Conservation (phyloP, 2,797 vertebrate species). For the Sylvilagus floridanus region DNA sequence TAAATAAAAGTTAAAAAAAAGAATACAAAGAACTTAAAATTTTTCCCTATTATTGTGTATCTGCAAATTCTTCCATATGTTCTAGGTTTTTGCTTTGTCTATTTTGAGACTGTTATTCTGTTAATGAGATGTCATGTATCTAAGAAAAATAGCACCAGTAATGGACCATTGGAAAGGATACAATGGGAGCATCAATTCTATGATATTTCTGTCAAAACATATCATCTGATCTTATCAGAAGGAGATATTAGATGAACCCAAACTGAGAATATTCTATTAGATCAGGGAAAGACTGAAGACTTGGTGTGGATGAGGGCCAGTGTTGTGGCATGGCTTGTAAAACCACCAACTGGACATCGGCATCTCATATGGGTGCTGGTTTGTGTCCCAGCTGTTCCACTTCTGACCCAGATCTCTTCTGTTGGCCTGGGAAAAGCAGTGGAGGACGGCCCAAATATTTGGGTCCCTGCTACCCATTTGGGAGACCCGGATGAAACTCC, state of each 20-base stretch:
- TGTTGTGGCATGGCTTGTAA: no score
- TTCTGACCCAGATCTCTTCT: no score
- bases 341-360: no score
- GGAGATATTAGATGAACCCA: background rate
- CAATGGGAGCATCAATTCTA: background rate
- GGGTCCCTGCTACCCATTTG: no score
- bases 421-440: no score
- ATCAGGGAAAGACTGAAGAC: slow-evolving; percentile 1
- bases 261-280: background rate
- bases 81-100: background rate
- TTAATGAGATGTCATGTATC: background rate
- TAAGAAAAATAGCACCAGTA: background rate
- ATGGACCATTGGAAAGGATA: background rate
- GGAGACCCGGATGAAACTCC: no score
- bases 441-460: no score
- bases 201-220: slow-evolving; percentile 6
- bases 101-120: slow-evolving; percentile 23
- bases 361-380: no score
- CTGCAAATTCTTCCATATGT: background rate
- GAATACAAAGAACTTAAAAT: background rate
- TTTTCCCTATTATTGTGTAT: background rate
- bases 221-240: slow-evolving; percentile 20
- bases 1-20: no score
- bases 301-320: background rate
- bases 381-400: no score